Base-by-base conservation (phyloP, 2,797 vertebrate genomes). In the Calcarius lapponicus region DNA sequence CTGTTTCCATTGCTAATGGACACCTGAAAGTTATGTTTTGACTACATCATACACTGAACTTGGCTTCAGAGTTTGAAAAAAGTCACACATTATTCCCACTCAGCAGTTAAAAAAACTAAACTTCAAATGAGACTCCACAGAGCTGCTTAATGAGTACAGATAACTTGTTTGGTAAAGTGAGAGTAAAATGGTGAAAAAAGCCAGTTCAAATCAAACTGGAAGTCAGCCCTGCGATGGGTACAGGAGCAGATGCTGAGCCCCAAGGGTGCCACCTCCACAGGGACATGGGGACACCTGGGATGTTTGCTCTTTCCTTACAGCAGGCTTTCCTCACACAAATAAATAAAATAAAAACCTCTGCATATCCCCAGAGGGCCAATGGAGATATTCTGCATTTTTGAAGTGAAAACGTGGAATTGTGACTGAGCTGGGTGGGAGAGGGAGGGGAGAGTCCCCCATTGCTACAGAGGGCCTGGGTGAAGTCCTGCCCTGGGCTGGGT, bases 281-380 rank as follows among this genome's bases (percentile, higher is more conserved):
- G 48, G 36, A 40, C 47, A 51, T 1, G 0, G 51, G 73, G 47
- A 66, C 47, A 38, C 13, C 32, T 3, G 2, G 40, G 36, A 28
- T 34, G 21, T 29, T n/a, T 32, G 3, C 28, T 56, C 40, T 58
- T 28, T 13, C 43, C 42, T 60, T 17, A 18, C 16, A 13, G 4
- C 10, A 79, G 8, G 4, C 10, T 31, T 5, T 25, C 45, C 60
- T 86, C 62, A 38, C 31, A 13, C 7, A 57, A 57, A 26, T 26
- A 58, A 58, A 58, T 26, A 58, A 13, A 28, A 58, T 12, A 26
- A 58, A 38, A 60, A 9, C 32, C 45, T 48, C 7, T 9, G 18
- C 32, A 7, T 0, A 13, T 2, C 29, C 8, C 1, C 29, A 45
- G 13, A 32, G 4, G 5, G 28, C 2, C 42, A 28, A 0, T 4